These are phyloP conservation scores for Gastrophryne carolinensis DNA, from an alignment of 2,797 vertebrate species.

Conservation along the genomic window DNA sequence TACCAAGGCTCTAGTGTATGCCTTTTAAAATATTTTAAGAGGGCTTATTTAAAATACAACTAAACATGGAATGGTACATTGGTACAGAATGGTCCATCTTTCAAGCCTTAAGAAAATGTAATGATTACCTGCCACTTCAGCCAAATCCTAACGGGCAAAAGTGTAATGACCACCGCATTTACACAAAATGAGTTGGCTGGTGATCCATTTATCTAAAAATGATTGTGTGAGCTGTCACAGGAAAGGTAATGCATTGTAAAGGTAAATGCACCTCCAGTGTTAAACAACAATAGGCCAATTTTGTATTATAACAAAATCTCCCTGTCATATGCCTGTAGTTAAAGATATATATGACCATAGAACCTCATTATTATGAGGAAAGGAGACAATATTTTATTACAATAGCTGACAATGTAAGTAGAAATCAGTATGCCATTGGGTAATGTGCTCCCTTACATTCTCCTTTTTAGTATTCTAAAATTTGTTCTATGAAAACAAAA, in stretches of 20 bases:
- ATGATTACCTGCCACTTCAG: slow-evolving; percentile 59
- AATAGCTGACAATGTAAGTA: neutral
- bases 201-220: slow-evolving; percentile 63
- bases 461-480: too few relatives aligned
- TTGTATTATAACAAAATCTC: slow-evolving; percentile 51
- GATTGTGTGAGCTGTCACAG: slow-evolving; percentile 62
- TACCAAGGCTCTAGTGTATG: neutral
- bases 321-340: slow-evolving; percentile 41
- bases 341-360: slow-evolving; percentile 20
- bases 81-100: too few relatives aligned
- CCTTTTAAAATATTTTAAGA: neutral
- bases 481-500: too few relatives aligned
- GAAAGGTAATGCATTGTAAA: slow-evolving; percentile 58
- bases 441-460: too few relatives aligned
- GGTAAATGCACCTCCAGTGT: slow-evolving; percentile 55
- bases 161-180: slow-evolving; percentile 60
- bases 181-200: slow-evolving; percentile 65
- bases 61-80: slow-evolving; percentile 46
- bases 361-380: slow-evolving; percentile 2
- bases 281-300: slow-evolving; percentile 57
- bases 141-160: slow-evolving; percentile 60
- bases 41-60: slow-evolving; percentile 49
- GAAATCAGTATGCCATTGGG: too few relatives aligned
- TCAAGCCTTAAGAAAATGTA: slow-evolving; percentile 53
- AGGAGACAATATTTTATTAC: neutral